phyloP scores from a whole-genome alignment of 1,140 invertebrate genomes.

The Polyergus mexicanus region DNA sequence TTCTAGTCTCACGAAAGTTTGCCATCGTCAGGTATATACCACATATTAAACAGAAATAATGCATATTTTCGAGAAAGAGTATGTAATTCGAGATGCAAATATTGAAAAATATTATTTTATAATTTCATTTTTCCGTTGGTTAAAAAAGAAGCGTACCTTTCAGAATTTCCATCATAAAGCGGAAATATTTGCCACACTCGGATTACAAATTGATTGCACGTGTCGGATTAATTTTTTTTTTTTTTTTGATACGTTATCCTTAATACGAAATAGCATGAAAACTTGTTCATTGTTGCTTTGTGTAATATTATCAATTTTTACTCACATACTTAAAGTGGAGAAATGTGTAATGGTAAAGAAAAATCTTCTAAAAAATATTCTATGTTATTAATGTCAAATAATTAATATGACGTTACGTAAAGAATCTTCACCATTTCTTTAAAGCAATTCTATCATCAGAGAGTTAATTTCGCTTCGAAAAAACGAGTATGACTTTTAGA shows the following conservation, averaged over 20 bases:
- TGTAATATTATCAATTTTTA: neutral
- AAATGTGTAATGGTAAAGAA: neutral
- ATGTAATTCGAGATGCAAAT: conserved; percentile 4
- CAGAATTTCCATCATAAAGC: conserved; percentile 12
- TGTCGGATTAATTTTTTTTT: conserved; percentile 37
- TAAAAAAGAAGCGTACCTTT: conserved; percentile 16
- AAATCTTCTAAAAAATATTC: neutral
- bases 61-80: neutral
- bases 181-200: neutral
- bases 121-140: neutral
- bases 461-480: neutral
- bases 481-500: neutral
- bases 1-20: no score
- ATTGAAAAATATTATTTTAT: conserved; percentile 14
- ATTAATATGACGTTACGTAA: conserved; percentile 36
- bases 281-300: neutral
- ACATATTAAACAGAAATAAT: neutral
- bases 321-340: neutral
- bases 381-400: conserved; percentile 5
- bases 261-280: neutral
- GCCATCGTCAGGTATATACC: neutral
- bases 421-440: neutral
- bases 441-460: conserved; percentile 3
- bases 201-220: conserved; percentile 19
- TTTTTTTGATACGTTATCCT: conserved; percentile 13